A percentile compares a stretch with the other conserved stretches of the same genome.
Evolutionary conservation across 2,113 vertebrate genomes (phyloP).

Genomic region (Pollachius pollachius): DNA sequence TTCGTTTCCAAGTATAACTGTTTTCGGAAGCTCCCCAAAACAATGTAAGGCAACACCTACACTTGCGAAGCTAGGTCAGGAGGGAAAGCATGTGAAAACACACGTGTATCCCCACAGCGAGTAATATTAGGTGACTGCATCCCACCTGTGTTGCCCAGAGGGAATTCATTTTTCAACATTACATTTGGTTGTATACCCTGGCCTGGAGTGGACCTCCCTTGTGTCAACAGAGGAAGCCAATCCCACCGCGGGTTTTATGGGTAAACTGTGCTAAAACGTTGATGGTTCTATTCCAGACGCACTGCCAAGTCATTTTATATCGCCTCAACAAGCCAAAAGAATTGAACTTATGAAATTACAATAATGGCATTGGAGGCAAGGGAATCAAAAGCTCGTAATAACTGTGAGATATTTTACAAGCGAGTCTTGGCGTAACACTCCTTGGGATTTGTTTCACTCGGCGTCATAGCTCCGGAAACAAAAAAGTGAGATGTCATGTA

Average conservation of each 20-base stretch:
- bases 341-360: conserved; percentile 51
- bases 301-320: conserved; percentile 63
- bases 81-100: conserved; percentile 28
- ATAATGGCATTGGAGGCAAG: conserved; percentile 54
- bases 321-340: conserved; percentile 51
- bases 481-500: conserved; percentile 54
- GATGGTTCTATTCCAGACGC: conserved; percentile 49
- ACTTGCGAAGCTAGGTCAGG: conserved; percentile 11
- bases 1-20: too few relatives aligned
- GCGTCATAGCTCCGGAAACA: conserved; percentile 43
- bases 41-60: conserved; percentile 29
- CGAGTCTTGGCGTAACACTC: conserved; percentile 39
- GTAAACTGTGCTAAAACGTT: conserved; percentile 62
- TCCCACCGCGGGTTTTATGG: conserved; percentile 62
- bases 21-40: not conserved
- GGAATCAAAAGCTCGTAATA: conserved; percentile 49
- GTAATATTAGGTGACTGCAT: conserved; percentile 52
- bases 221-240: conserved; percentile 67
- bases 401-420: conserved; percentile 54
- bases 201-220: conserved; percentile 17
- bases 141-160: conserved; percentile 47
- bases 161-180: conserved; percentile 54
- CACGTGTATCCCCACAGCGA: conserved; percentile 45
- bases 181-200: conserved; percentile 64
- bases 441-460: conserved; percentile 30